Evolutionary conservation across 1,140 invertebrate genomes (phyloP), one percentile per base, ranked within the genome.

Genomic region (Papilio helenus): DNA sequence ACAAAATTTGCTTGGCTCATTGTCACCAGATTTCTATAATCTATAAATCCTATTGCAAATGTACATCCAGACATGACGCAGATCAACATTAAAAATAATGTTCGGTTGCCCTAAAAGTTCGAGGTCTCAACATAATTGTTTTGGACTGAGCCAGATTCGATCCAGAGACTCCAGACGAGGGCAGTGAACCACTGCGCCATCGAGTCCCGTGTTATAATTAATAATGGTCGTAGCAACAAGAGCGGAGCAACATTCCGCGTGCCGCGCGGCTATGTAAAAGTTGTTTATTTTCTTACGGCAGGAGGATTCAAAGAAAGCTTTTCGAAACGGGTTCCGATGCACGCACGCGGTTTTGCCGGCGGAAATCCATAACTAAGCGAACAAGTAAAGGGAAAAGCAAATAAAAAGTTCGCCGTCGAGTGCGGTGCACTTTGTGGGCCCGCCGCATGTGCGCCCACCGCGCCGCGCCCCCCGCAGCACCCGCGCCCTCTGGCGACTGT

Each of bases 341-440:
- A 79, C 78, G 65, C 83, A 83, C 83, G 79, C 68, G 83, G 84
- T 82, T 84, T 82, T 72, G 81, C 81, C 84, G 79, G 83, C 84
- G 86, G 86, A 88, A 88, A 88, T 83, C 81, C 84, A 86, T 84
- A 82, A 80, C 81, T 78, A 81, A 29, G 80, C 76, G 85, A 82
- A 83, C 81, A 68, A 79, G 79, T 77, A 83, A 81, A 85, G 72
- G 80, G 80, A 77, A 85, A 83, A 81, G 81, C 68, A 73, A 81
- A 83, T 80, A 87, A 86, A 85, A 85, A 82, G 23, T 58, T 72
- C 77, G 81, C 80, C 29, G 79, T 81, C 83, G 82, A 87, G 87
- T 83, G 85, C 87, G 83, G 83, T 82, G 84, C 83, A 85, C 86
- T 88, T 87, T 87, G 86, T 86, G 79, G 84, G 61, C 61, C 61